phyloP scores from a whole-genome alignment of 2,797 vertebrate genomes.

The Pyrocephalus nanus region DNA sequence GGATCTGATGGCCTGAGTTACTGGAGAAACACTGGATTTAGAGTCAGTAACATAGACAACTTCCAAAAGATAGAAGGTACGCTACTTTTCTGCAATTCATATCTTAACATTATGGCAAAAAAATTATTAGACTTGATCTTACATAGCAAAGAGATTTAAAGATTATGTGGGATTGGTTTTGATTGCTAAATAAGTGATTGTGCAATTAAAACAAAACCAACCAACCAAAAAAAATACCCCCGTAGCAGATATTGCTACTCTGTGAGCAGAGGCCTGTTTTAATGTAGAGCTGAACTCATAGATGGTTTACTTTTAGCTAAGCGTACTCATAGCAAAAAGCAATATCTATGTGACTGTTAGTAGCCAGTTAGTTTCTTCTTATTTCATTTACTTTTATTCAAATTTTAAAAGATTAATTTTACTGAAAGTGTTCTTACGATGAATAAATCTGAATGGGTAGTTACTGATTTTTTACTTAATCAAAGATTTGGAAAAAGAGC shows the following conservation, averaged over 20 bases:
- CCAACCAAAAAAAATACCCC: neutral
- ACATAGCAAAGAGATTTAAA: neutral
- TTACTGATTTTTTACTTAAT: neutral
- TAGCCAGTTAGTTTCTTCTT: neutral
- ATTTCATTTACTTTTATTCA: neutral
- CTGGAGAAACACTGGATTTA: neutral
- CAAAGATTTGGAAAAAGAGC: neutral
- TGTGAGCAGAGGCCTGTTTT: neutral
- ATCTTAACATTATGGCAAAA: neutral
- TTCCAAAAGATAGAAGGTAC: neutral
- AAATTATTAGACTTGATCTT: neutral
- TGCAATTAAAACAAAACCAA: neutral
- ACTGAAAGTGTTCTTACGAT: neutral
- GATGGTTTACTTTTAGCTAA: neutral
- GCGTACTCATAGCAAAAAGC: neutral
- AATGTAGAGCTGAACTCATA: neutral
- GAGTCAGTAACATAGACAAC: neutral
- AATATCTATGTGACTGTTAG: neutral
- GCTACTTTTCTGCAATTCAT: neutral
- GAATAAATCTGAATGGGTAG: neutral
- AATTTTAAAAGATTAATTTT: neutral
- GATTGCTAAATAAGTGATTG: neutral
- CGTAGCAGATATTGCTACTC: neutral
- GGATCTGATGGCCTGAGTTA: neutral
- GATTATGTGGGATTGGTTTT: neutral